Evolutionary conservation across 2,888 invertebrate genomes (phyloP).

Genomic region (Tuberolachnus salignus): DNA sequence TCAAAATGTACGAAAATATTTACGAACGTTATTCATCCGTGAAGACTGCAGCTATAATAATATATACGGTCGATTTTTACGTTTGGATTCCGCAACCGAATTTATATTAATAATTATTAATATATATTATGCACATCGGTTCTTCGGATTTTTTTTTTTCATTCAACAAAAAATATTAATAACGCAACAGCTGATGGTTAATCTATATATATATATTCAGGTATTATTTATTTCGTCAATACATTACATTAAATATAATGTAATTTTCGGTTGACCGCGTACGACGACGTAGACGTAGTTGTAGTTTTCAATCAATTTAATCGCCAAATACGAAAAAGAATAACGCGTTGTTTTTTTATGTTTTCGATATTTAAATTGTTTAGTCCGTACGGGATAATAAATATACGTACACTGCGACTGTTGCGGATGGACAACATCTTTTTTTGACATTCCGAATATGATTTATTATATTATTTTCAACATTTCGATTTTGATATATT

Average conservation of each 20-base stretch:
- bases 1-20: too few species aligned
- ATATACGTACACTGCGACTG: not conserved
- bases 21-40: too few species aligned
- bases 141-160: not conserved
- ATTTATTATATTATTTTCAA: too few species aligned
- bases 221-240: not conserved
- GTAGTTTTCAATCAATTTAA: conserved; percentile 16
- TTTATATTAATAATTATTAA: not conserved
- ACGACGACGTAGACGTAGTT: not conserved
- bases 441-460: too few species aligned
- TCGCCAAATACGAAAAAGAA: conserved; percentile 7
- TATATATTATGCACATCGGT: too few species aligned
- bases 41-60: too few species aligned
- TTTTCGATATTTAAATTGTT: not conserved
- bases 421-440: too few species aligned
- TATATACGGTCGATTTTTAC: not conserved
- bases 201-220: not conserved
- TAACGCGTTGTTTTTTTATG: not conserved
- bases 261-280: conserved; percentile 31
- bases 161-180: not conserved
- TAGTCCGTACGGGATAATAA: not conserved
- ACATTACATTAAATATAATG: conserved; percentile 3
- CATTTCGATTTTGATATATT: too few species aligned
- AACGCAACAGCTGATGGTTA: not conserved
- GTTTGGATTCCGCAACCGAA: not conserved